Percentiles rank a stretch among this genome's conserved stretches.
These are phyloP conservation scores for Ptychoptera albimana DNA, from an alignment of 2,888 invertebrate species.

Conservation along the genomic window DNA sequence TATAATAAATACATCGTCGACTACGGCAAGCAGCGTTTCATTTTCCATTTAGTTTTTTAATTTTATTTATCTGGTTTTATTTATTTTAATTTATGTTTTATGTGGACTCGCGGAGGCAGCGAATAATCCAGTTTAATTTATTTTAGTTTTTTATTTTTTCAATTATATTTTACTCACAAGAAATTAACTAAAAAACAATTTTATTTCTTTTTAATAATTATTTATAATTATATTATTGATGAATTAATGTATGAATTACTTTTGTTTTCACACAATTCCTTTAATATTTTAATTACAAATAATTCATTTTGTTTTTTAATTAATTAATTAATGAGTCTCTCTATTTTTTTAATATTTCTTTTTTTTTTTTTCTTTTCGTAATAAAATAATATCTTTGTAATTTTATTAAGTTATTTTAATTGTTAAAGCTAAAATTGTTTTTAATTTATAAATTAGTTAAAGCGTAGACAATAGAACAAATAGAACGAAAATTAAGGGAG, in stretches of 20 bases:
- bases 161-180: background rate
- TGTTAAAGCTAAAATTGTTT: no score
- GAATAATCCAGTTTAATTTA: slow-evolving; percentile 10
- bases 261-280: background rate
- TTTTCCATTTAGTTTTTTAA: background rate
- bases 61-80: background rate
- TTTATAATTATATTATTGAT: no score
- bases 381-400: no score
- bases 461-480: no score
- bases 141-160: slow-evolving; percentile 1
- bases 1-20: slow-evolving; percentile 2
- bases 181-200: slow-evolving; percentile 1
- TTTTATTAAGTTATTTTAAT: no score
- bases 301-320: no score
- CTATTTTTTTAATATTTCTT: background rate
- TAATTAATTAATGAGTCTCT: background rate
- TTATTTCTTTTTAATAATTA: slow-evolving; percentile 1
- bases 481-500: no score
- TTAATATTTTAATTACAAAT: background rate
- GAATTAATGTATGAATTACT: no score
- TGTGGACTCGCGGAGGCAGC: slow-evolving; percentile 14
- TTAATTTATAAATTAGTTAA: no score
- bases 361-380: no score
- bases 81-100: slow-evolving; percentile 1
- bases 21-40: slow-evolving; percentile 8